phyloP scores from a whole-genome alignment of 2,797 vertebrate species.

The Sebastes minor region DNA sequence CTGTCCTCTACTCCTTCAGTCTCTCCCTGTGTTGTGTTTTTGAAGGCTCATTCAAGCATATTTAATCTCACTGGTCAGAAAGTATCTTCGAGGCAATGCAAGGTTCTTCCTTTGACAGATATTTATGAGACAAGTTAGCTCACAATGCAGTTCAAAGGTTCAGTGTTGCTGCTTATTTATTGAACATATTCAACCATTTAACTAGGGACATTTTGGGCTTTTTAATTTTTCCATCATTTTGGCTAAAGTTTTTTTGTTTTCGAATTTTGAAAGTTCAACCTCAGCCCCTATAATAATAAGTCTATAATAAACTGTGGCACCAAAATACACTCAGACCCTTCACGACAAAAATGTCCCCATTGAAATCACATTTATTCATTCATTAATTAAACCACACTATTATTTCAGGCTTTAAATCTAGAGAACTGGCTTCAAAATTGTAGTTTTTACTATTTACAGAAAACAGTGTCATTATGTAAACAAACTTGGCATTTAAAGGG shows the following conservation, averaged over 20 bases:
- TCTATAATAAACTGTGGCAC: neutral
- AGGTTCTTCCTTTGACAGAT: neutral
- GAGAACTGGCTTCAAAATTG: neutral
- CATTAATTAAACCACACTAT: neutral
- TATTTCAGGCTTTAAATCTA: neutral
- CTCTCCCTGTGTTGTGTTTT: neutral
- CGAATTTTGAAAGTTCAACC: too few relatives aligned
- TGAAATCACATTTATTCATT: neutral
- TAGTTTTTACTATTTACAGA: neutral
- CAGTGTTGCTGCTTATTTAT: neutral
- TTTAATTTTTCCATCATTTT: neutral
- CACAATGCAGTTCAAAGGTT: neutral
- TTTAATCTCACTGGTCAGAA: neutral
- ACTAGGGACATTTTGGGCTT: neutral
- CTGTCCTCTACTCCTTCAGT: neutral
- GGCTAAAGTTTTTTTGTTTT: neutral
- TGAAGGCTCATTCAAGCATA: neutral
- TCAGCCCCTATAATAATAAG: neutral
- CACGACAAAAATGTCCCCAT: neutral
- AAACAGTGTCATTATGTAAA: neutral
- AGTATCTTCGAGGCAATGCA: neutral
- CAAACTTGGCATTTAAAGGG: neutral
- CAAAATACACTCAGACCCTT: neutral
- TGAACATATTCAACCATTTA: neutral
- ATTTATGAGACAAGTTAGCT: neutral